These are phyloP conservation scores for Hypotaenidia philippensis DNA, from an alignment of 2,797 vertebrate species.

Conservation along the genomic window DNA sequence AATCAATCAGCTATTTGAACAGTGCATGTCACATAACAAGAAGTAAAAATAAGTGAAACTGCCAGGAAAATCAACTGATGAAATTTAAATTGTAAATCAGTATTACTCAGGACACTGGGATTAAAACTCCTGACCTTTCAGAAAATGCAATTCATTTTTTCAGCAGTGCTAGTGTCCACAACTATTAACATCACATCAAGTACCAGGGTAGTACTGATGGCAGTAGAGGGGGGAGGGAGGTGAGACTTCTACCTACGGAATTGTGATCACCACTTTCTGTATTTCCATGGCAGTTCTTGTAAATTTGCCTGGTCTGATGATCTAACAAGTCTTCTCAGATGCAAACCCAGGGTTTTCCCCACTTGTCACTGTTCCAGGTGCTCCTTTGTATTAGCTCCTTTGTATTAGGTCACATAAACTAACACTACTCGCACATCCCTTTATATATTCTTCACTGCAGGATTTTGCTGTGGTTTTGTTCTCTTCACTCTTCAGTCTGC, in stretches of 20 bases:
- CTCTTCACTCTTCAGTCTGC: background rate
- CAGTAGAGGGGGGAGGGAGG: no score
- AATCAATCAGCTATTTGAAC: constrained; percentile 16
- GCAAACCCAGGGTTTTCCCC: background rate
- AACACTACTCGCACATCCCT: background rate
- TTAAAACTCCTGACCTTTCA: background rate
- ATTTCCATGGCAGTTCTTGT: background rate
- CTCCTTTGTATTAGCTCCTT: background rate
- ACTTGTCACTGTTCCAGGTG: background rate
- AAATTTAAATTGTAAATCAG: constrained; percentile 46
- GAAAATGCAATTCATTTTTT: background rate
- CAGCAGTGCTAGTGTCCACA: background rate
- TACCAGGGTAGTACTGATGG: background rate
- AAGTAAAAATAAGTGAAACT: constrained; percentile 27
- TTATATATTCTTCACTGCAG: background rate
- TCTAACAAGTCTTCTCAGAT: background rate
- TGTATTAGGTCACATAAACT: background rate
- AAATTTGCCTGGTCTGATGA: background rate
- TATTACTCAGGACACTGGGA: background rate
- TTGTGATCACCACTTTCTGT: background rate
- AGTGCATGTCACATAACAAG: background rate
- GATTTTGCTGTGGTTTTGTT: background rate
- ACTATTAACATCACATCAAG: background rate
- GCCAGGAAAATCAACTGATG: constrained; percentile 22
- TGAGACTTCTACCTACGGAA: background rate